Conservation (phyloP, 2,113 vertebrate genomes). For the Myotis davidii region DNA sequence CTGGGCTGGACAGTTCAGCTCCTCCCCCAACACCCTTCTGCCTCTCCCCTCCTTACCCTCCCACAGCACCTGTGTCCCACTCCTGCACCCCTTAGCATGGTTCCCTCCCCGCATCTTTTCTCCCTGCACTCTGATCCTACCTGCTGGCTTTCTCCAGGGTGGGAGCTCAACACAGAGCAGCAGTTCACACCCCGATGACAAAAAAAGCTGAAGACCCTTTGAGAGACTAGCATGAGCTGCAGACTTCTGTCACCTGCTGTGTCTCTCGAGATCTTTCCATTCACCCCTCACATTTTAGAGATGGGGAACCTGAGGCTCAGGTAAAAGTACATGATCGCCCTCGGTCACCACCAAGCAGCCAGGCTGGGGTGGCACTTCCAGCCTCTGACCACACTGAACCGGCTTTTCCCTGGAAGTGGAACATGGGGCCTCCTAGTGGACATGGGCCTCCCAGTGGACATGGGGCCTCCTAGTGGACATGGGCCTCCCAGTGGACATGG, state of each 20-base stretch:
- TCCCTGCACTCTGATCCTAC: background rate
- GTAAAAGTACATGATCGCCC: no score
- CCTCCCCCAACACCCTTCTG: background rate
- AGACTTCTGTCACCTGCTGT: background rate
- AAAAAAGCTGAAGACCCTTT: background rate
- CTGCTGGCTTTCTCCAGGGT: no score
- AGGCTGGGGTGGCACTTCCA: accelerated
- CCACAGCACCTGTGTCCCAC: background rate
- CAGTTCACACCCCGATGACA: background rate
- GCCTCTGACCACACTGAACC: accelerated
- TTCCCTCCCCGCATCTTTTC: accelerated
- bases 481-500: no score
- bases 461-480: no score
- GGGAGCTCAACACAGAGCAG: background rate
- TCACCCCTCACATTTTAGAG: background rate
- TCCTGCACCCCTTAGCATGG: no score
- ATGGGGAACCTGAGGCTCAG: background rate
- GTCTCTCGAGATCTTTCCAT: background rate
- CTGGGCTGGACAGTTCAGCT: background rate
- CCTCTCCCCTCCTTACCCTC: background rate
- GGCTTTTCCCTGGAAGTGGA: background rate
- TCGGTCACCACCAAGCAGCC: background rate
- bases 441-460: no score
- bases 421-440: accelerated
- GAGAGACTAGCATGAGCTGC: accelerated